A percentile compares a stretch with the other conserved stretches of the same genome.
These are phyloP conservation scores for Steinernema khuongi DNA, from an alignment of 1,140 invertebrate species.

Conservation along the genomic window DNA sequence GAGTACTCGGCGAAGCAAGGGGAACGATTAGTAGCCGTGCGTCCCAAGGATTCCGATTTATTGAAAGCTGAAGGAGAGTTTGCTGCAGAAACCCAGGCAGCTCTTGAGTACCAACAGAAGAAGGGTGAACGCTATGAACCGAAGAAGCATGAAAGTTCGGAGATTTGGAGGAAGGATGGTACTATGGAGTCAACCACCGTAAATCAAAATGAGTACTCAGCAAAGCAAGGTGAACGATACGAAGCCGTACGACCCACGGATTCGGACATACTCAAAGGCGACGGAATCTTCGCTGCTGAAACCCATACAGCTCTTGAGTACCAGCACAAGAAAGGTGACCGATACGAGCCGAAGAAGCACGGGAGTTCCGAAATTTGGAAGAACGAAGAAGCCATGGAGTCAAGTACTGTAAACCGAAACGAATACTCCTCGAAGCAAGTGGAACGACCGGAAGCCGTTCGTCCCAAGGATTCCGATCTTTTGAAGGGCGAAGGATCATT, in stretches of 20 bases:
- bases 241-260: neutral
- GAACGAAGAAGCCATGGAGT: conserved; percentile 41
- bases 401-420: conserved; percentile 31
- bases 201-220: conserved; percentile 29
- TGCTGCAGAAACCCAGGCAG: no score
- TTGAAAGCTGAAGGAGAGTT: no score
- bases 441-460: neutral
- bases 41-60: no score
- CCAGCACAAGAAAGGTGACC: neutral
- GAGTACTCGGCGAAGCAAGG: conserved; percentile 34
- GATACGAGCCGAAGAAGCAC: neutral
- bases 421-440: conserved; percentile 24
- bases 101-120: no score
- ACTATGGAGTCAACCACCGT: conserved; percentile 40
- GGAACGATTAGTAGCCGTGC: no score
- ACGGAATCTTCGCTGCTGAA: conserved; percentile 1
- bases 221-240: conserved; percentile 9
- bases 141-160: conserved; percentile 26
- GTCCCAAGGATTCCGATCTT: neutral
- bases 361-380: neutral
- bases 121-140: conserved; percentile 28
- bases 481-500: neutral
- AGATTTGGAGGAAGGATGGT: conserved; percentile 45
- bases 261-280: neutral
- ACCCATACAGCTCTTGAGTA: neutral